Percentiles rank a stretch among this genome's conserved stretches.
Evolutionary conservation across 2,888 invertebrate species (phyloP).

Genomic region (Melinaea menophilus): DNA sequence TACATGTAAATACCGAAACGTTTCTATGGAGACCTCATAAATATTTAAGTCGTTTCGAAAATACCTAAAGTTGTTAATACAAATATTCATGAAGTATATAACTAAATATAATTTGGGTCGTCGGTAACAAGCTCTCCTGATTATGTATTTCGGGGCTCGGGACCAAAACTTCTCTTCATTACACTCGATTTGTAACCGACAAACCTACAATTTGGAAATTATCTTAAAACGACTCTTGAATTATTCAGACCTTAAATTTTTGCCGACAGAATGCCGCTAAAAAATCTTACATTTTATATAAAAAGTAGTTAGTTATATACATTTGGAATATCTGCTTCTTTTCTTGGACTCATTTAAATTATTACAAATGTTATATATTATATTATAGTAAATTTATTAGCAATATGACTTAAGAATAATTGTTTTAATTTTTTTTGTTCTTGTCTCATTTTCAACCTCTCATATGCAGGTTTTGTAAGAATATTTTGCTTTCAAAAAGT

Average conservation of each 20-base stretch:
- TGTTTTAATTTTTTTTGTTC: no score
- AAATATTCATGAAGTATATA: not conserved
- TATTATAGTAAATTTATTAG: no score
- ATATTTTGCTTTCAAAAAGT: no score
- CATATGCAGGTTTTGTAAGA: no score
- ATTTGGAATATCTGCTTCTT: no score
- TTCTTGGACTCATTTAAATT: no score
- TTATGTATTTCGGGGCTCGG: conserved; percentile 33
- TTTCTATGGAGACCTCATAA: not conserved
- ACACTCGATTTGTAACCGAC: conserved; percentile 51
- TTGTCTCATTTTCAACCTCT: no score
- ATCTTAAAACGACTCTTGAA: conserved; percentile 65
- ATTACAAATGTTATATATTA: no score
- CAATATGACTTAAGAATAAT: no score
- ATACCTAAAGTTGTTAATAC: conserved; percentile 9
- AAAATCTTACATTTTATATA: not conserved
- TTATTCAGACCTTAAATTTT: conserved; percentile 44
- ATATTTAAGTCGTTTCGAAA: conserved; percentile 1
- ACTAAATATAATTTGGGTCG: conserved; percentile 10
- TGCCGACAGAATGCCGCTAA: not conserved
- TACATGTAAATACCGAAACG: not conserved
- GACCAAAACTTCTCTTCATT: conserved; percentile 55
- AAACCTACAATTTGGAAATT: conserved; percentile 66
- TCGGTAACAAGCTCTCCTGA: conserved; percentile 24
- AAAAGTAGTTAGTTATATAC: no score